A percentile compares a stretch with the other conserved stretches of the same genome.
phyloP scores from a whole-genome alignment of 2,797 vertebrate species.

The Silurus aristotelis region DNA sequence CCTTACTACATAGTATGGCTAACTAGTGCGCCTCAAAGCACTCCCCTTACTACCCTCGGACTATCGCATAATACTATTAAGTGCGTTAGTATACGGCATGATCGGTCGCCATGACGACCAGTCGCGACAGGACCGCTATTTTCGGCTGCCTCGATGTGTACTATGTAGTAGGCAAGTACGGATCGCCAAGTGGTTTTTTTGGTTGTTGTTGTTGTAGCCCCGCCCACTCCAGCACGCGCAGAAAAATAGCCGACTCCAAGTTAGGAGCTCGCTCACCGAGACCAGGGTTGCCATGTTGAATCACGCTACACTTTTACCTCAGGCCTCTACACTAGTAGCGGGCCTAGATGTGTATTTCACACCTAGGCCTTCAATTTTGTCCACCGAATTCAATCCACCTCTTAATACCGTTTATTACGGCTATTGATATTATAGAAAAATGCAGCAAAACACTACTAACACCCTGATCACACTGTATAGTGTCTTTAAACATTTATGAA shows the following conservation, averaged over 20 bases:
- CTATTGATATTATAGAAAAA: no score
- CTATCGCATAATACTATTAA: not conserved
- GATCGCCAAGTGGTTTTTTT: slow-evolving; percentile 55
- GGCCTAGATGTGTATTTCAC: no score
- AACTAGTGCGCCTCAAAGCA: not conserved
- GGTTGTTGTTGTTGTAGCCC: slow-evolving; percentile 52
- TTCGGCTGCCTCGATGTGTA: no score
- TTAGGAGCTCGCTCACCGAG: not conserved
- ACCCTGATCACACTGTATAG: no score
- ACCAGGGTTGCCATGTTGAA: slow-evolving; percentile 21
- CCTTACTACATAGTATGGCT: not conserved
- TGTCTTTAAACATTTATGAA: no score
- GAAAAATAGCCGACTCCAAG: slow-evolving; percentile 56
- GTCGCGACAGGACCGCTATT: no score
- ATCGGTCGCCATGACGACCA: not conserved
- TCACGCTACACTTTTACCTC: no score
- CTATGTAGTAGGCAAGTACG: slow-evolving; percentile 15
- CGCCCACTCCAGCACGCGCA: slow-evolving; percentile 46
- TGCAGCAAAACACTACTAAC: no score
- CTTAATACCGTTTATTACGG: no score
- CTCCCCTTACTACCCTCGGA: accelerated
- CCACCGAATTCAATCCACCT: no score
- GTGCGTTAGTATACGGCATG: not conserved
- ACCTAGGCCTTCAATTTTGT: not conserved
- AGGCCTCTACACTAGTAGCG: no score